Evolutionary conservation across 2,113 vertebrate species (phyloP).

Genomic region (Loxodonta africana): DNA sequence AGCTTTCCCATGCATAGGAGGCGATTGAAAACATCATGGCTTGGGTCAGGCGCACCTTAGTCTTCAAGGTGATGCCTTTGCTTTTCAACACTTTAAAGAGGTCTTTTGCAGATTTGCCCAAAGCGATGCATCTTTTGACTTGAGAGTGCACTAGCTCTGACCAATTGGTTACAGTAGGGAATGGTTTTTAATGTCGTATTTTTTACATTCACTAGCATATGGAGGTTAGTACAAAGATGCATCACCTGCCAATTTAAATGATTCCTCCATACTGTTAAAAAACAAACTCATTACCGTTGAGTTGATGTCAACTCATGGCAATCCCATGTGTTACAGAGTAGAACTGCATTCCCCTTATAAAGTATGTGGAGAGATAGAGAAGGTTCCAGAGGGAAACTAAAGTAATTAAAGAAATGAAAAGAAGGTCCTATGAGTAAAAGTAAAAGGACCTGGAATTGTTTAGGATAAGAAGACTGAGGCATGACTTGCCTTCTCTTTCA

Average conservation of each 20-base stretch:
- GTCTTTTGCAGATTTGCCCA: no score
- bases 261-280: not conserved
- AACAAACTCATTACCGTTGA: no score
- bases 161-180: not conserved
- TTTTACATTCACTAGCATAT: not conserved
- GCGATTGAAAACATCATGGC: no score
- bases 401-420: slow-evolving; percentile 6
- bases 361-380: not conserved
- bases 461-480: not conserved
- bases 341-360: not conserved
- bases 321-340: no score
- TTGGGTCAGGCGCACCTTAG: no score
- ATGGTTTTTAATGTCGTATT: slow-evolving; percentile 17
- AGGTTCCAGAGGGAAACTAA: not conserved
- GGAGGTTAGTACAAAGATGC: slow-evolving; percentile 14
- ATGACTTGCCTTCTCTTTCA: not conserved
- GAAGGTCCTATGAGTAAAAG: not conserved
- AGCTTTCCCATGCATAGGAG: no score
- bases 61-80: no score
- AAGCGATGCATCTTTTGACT: no score
- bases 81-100: no score
- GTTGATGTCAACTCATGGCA: no score
- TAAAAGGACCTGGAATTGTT: not conserved
- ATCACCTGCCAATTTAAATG: not conserved
- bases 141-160: not conserved